Evolutionary conservation across 35 echinoderm and acorn worm species (phyloP).

Genomic region (Holothuria glaberrima): DNA sequence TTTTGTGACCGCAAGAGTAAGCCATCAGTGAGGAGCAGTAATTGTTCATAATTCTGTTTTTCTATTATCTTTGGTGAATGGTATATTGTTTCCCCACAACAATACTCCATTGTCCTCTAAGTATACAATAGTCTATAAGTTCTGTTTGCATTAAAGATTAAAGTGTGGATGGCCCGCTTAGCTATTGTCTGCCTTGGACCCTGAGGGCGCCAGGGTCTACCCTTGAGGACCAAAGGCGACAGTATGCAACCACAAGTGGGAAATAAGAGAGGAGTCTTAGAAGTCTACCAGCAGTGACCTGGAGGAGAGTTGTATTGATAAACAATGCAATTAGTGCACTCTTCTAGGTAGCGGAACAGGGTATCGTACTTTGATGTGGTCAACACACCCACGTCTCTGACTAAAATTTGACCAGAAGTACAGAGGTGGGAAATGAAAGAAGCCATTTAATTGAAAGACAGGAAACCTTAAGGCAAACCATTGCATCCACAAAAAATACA

Average conservation of each 20-base stretch:
- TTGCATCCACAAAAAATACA: too few relatives aligned
- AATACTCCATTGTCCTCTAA: slow-evolving; percentile 32
- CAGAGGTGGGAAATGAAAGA: too few relatives aligned
- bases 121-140: slow-evolving; percentile 42
- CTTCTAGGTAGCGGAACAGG: neutral
- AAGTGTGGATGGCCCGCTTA: slow-evolving; percentile 14
- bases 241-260: neutral
- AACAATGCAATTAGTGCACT: too few relatives aligned
- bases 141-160: slow-evolving; percentile 24
- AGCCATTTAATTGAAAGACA: too few relatives aligned
- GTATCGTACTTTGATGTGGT: slow-evolving; percentile 19
- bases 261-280: neutral
- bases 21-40: neutral
- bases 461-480: too few relatives aligned
- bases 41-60: slow-evolving; percentile 24
- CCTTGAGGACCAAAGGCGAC: slow-evolving; percentile 8
- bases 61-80: slow-evolving; percentile 47
- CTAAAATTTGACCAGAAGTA: too few relatives aligned
- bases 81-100: slow-evolving; percentile 16
- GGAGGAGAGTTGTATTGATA: too few relatives aligned
- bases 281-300: too few relatives aligned
- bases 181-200: slow-evolving; percentile 12
- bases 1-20: too few relatives aligned
- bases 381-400: neutral
- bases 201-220: neutral